These are phyloP conservation scores for Stichopus chloronotus DNA, from an alignment of 35 echinoderm and acorn worm genomes.

Conservation along the genomic window DNA sequence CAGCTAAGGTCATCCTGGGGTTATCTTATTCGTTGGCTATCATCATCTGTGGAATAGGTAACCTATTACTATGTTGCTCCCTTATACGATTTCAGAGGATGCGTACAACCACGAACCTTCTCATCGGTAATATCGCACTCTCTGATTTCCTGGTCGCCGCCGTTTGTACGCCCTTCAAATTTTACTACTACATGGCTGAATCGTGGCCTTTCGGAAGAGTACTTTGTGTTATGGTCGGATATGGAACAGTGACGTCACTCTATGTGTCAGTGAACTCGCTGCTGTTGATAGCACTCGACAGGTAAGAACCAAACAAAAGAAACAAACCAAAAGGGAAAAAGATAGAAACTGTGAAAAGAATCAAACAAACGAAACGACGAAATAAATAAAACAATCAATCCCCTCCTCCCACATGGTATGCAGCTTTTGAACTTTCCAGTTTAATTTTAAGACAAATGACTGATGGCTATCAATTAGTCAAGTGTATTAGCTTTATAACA, in stretches of 20 bases:
- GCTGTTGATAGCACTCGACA: slow-evolving; percentile 88
- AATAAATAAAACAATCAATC: too few relatives aligned
- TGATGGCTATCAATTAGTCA: too few relatives aligned
- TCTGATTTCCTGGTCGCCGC: slow-evolving; percentile 94
- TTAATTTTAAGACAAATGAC: too few relatives aligned
- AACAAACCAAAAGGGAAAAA: not conserved
- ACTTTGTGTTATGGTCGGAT: slow-evolving; percentile 80
- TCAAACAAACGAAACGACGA: not conserved
- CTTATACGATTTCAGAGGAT: slow-evolving; percentile 85
- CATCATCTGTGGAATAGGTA: slow-evolving; percentile 83
- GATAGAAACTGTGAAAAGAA: not conserved
- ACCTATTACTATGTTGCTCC: slow-evolving; percentile 88
- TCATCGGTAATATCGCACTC: slow-evolving; percentile 93
- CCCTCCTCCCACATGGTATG: too few relatives aligned
- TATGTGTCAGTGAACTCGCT: slow-evolving; percentile 96
- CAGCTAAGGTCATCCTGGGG: slow-evolving; percentile 71
- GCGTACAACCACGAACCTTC: slow-evolving; percentile 89
- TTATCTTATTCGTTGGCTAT: slow-evolving; percentile 78
- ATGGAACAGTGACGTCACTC: slow-evolving; percentile 73
- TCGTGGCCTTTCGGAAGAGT: slow-evolving; percentile 86
- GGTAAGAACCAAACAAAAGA: slow-evolving; percentile 55
- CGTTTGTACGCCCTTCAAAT: slow-evolving; percentile 91
- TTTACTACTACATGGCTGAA: slow-evolving; percentile 87
- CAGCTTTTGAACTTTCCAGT: too few relatives aligned
- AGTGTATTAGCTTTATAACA: too few relatives aligned